These are phyloP conservation scores for Anseranas semipalmata DNA, from an alignment of 2,113 vertebrate species.

Conservation along the genomic window DNA sequence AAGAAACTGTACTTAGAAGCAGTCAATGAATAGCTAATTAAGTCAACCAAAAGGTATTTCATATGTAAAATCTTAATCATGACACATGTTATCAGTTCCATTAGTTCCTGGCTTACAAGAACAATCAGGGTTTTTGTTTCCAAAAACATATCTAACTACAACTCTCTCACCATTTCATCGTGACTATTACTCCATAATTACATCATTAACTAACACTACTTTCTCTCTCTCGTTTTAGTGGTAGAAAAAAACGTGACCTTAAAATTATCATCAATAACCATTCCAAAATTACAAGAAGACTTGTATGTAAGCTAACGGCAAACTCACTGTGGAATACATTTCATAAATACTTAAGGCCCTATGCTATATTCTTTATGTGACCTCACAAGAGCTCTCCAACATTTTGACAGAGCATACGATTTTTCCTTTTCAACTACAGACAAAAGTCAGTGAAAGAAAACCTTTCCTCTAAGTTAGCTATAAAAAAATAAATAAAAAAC, in stretches of 20 bases:
- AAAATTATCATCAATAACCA: background rate
- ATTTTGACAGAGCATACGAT: background rate
- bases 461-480: background rate
- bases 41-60: background rate
- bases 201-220: background rate
- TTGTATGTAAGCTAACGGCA: background rate
- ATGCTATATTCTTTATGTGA: background rate
- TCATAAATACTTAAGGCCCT: background rate
- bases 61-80: background rate
- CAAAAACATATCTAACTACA: background rate
- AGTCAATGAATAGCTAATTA: background rate
- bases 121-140: background rate
- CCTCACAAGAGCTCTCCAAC: background rate
- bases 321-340: background rate
- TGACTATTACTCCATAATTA: background rate
- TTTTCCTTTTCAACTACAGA: background rate
- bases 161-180: background rate
- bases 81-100: background rate
- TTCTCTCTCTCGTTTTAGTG: background rate
- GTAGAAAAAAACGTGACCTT: background rate
- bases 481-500: background rate
- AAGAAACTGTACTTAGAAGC: background rate
- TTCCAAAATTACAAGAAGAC: background rate
- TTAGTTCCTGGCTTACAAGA: background rate
- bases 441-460: background rate